Percentiles rank a stretch among this genome's conserved stretches.
Conservation (phyloP, 2,888 invertebrate genomes). For the Callosobruchus maculatus region DNA sequence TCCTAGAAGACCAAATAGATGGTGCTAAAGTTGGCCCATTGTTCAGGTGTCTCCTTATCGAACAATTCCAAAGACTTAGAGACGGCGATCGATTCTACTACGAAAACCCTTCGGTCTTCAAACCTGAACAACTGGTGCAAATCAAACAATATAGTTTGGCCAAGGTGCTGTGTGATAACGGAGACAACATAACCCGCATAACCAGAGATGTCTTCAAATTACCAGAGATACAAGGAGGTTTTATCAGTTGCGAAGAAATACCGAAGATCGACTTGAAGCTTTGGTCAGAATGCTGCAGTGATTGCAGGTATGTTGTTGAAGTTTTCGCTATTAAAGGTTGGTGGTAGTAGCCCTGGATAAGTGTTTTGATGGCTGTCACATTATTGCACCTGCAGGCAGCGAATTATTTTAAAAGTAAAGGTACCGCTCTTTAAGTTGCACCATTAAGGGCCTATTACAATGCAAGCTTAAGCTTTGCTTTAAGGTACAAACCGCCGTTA, state of each 20-base stretch:
- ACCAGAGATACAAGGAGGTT: slow-evolving; percentile 63
- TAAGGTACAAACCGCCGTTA: too few species aligned
- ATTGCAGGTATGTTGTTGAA: slow-evolving; percentile 34
- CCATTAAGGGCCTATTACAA: too few species aligned
- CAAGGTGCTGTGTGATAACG: slow-evolving; percentile 86
- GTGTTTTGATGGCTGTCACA: too few species aligned
- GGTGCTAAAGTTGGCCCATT: slow-evolving; percentile 91
- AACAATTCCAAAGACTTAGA: slow-evolving; percentile 86
- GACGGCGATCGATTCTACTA: slow-evolving; percentile 97
- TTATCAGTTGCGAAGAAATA: slow-evolving; percentile 65
- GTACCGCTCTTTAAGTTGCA: too few species aligned
- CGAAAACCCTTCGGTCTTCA: slow-evolving; percentile 83
- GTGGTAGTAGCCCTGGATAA: too few species aligned
- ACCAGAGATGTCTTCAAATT: slow-evolving; percentile 76
- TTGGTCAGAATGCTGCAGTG: slow-evolving; percentile 77
- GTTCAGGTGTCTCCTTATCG: slow-evolving; percentile 85
- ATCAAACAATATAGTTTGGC: slow-evolving; percentile 79
- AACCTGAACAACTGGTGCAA: slow-evolving; percentile 80
- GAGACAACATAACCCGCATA: slow-evolving; percentile 81
- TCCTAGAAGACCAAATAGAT: slow-evolving; percentile 83
- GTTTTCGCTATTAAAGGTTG: too few species aligned
- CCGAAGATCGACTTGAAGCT: slow-evolving; percentile 66
- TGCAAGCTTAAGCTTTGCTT: too few species aligned
- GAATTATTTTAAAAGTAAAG: too few species aligned
- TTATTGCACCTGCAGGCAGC: too few species aligned